Base-by-base conservation (phyloP, 2,797 vertebrate species). In the Acanthurus leucopareius region DNA sequence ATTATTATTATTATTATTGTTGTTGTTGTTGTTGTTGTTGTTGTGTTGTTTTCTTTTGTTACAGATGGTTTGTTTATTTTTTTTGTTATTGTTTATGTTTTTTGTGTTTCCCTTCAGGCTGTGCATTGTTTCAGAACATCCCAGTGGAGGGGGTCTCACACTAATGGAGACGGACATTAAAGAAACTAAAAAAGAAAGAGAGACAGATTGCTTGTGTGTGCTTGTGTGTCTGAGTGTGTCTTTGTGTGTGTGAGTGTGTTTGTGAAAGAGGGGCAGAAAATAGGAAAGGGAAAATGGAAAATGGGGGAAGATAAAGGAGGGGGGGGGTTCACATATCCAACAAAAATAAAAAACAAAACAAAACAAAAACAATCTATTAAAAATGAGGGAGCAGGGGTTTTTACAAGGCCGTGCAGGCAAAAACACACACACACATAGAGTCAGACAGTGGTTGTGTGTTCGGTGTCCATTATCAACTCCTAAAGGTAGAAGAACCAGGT, bases 101-200 rank as follows among this genome's bases (percentile, higher is more conserved):
- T 94, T 96, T 96, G 95, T 96, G 93, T 95, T 97, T 97, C 96
- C 92, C 97, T 97, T 97, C 96, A 99, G 98, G 98, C 95, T 98
- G 98, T 97, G 97, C 97, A 95, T 97, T 97, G 95, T 99, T 98
- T 99, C 97, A 98, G 96, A 99, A 97, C 96, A 96, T 97, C 92
- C 97, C 97, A 93, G 96, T 97, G 96, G 98, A 97, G 96, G 96
- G 96, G 96, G 96, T 97, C 94, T 96, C 96, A 95, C 95, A 91
- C 95, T 98, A 97, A 95, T 77, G 92, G 87, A 91, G 83, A 90
- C 53, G 91, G 86, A 93, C 89, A 86, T 83, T 86, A 86, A 64
- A 83, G 74, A 88, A 72, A 89, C 84, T 88, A 32, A 38, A 88
- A 48, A 72, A 79, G 72, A 89, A 70, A 88, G 68, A 79, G 47